These are phyloP conservation scores for Solea senegalensis DNA, from an alignment of 2,113 vertebrate genomes.

Conservation along the genomic window DNA sequence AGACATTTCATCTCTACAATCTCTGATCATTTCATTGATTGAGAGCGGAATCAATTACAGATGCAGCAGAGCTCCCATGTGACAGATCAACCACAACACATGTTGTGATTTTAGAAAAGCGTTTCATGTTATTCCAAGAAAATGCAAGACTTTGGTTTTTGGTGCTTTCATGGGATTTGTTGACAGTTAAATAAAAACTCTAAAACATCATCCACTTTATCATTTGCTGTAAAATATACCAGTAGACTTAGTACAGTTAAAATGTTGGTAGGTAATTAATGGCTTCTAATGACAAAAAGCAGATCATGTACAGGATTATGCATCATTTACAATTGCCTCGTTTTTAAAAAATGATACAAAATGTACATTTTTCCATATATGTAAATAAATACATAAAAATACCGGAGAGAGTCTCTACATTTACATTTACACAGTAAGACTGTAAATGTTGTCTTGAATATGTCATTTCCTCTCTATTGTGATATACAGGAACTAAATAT, in stretches of 20 bases:
- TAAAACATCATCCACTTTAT: neutral
- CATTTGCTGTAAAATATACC: neutral
- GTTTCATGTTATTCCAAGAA: constrained; percentile 23
- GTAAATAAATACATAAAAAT: too few relatives aligned
- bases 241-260: neutral
- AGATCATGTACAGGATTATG: neutral
- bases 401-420: too few relatives aligned
- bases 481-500: neutral
- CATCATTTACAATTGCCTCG: neutral
- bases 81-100: constrained; percentile 33
- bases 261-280: neutral
- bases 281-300: neutral
- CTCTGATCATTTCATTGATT: constrained; percentile 58
- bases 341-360: too few relatives aligned
- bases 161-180: constrained; percentile 2
- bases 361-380: too few relatives aligned
- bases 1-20: constrained; percentile 23
- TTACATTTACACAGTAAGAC: too few relatives aligned
- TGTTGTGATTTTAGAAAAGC: constrained; percentile 32
- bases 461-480: neutral
- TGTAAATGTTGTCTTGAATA: neutral
- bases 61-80: constrained; percentile 16
- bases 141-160: constrained; percentile 6
- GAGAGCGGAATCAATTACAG: constrained; percentile 43
- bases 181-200: constrained; percentile 5